phyloP scores from a whole-genome alignment of 2,797 vertebrate species.

The Danio jaintianensis region DNA sequence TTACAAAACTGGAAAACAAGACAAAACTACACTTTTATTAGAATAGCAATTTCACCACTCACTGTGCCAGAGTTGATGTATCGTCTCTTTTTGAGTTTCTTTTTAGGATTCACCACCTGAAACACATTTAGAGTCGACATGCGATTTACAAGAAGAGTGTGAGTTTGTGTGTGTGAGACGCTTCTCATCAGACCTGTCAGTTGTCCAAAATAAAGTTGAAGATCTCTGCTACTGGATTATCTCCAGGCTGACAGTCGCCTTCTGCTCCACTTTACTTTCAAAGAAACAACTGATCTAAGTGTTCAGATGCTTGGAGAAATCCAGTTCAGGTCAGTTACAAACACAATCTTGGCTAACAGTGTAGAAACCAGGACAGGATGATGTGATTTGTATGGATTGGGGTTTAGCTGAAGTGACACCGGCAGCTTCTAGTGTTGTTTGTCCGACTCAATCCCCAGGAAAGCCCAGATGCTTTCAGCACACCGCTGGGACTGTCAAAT shows the following conservation, averaged over 20 bases:
- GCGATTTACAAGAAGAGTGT: conserved; percentile 35
- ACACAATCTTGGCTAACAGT: background rate
- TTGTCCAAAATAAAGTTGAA: background rate
- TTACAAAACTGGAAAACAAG: background rate
- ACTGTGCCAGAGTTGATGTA: conserved; percentile 95
- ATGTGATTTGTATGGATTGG: conserved; percentile 40
- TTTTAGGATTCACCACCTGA: conserved; percentile 94
- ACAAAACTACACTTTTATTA: background rate
- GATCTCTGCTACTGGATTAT: background rate
- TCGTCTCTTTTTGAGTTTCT: conserved; percentile 97
- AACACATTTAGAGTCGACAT: conserved; percentile 41
- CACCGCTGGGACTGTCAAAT: conserved; percentile 47
- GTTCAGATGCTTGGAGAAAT: conserved; percentile 20
- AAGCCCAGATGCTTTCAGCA: conserved; percentile 24
- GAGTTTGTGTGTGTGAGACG: background rate
- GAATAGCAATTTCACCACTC: conserved; percentile 68
- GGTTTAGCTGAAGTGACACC: conserved; percentile 19
- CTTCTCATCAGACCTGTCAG: background rate
- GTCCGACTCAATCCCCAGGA: conserved; percentile 25
- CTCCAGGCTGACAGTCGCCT: background rate
- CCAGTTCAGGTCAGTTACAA: conserved; percentile 22
- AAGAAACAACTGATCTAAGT: conserved; percentile 14
- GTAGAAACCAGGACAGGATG: conserved; percentile 17
- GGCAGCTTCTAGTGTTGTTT: conserved; percentile 3
- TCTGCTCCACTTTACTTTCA: conserved; percentile 11